phyloP scores from a whole-genome alignment of 1,140 invertebrate species.

The Heliothis virescens region DNA sequence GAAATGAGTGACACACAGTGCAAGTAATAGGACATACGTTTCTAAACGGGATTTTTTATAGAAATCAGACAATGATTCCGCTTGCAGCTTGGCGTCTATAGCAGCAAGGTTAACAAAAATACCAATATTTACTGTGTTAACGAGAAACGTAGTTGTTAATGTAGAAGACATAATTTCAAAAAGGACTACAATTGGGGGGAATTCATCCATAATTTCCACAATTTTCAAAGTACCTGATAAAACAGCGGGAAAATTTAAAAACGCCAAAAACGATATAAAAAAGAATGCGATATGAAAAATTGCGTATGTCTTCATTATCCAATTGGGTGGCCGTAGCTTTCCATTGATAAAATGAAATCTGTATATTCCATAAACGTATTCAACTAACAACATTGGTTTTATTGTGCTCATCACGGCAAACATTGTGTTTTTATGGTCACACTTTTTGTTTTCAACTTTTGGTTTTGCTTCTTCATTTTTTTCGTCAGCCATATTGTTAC shows the following conservation, averaged over 20 bases:
- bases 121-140: slow-evolving; percentile 54
- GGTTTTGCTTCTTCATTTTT: neutral
- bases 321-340: slow-evolving; percentile 50
- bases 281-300: slow-evolving; percentile 44
- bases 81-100: slow-evolving; percentile 62
- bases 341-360: slow-evolving; percentile 55
- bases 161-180: slow-evolving; percentile 60
- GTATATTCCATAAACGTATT: slow-evolving; percentile 66
- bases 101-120: slow-evolving; percentile 60
- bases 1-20: slow-evolving; percentile 41
- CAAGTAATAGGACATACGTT: slow-evolving; percentile 39
- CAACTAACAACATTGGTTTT: slow-evolving; percentile 57
- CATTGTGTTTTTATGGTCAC: slow-evolving; percentile 39
- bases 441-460: slow-evolving; percentile 35
- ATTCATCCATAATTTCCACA: slow-evolving; percentile 56
- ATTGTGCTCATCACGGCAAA: slow-evolving; percentile 51
- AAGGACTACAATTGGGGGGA: slow-evolving; percentile 58
- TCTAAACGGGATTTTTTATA: slow-evolving; percentile 57
- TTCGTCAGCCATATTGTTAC: neutral
- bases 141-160: slow-evolving; percentile 53
- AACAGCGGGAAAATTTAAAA: slow-evolving; percentile 19
- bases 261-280: slow-evolving; percentile 42
- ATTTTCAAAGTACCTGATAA: slow-evolving; percentile 27
- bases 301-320: slow-evolving; percentile 58
- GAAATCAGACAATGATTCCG: slow-evolving; percentile 54